Conservation (phyloP, 2,797 vertebrate species). For the Muraenolepis orangiensis region DNA sequence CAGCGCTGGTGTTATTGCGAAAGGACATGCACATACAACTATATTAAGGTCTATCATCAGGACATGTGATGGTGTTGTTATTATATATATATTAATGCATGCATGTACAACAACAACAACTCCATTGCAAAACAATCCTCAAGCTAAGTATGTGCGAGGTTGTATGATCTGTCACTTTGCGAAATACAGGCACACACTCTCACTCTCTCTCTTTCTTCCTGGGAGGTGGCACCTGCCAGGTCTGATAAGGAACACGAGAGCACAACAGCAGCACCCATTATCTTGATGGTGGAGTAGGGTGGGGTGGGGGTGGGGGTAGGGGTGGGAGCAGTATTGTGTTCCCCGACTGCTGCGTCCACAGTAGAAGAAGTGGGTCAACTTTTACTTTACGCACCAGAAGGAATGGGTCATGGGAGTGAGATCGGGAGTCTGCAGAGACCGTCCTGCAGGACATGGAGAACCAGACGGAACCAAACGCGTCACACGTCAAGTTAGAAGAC, state of each 20-base stretch:
- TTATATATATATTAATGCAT: too few relatives aligned
- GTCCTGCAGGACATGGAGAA: neutral
- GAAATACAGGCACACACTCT: neutral
- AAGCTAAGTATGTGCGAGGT: too few relatives aligned
- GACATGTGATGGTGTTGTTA: neutral
- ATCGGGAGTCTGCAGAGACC: neutral
- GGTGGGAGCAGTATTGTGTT: slow-evolving; percentile 33
- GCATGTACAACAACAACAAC: neutral
- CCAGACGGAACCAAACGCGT: too few relatives aligned
- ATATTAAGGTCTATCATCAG: neutral
- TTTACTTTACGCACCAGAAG: slow-evolving; percentile 42
- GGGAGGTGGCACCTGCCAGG: slow-evolving; percentile 58
- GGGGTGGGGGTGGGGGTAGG: neutral
- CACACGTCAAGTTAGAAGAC: too few relatives aligned
- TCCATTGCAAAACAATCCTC: neutral
- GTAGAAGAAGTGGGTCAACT: slow-evolving; percentile 60
- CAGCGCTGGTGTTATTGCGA: neutral
- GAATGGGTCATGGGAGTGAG: neutral
- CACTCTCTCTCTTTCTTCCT: neutral
- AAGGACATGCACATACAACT: neutral
- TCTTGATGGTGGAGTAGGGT: neutral
- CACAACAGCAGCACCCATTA: neutral
- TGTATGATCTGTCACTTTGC: too few relatives aligned
- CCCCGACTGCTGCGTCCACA: slow-evolving; percentile 66
- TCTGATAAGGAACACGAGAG: slow-evolving; percentile 10